Conservation (phyloP, 1,140 invertebrate species). For the Portunus trituberculatus region DNA sequence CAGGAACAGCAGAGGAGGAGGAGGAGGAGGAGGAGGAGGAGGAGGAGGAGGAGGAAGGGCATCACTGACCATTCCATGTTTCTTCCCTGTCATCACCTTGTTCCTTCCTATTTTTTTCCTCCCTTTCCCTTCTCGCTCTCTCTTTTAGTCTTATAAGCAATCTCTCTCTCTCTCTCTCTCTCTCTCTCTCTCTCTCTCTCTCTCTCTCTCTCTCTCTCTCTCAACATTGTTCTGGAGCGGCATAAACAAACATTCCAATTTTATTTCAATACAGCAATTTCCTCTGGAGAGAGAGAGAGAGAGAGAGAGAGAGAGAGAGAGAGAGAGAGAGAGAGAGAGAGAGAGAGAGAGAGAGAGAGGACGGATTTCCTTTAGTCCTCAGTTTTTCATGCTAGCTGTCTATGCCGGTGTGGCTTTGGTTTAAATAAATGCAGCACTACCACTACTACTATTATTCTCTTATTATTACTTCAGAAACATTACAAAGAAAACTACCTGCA, state of each 20-base stretch:
- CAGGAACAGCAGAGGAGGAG: background rate
- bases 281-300: background rate
- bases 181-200: slow-evolving; percentile 52
- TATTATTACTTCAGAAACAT: no score
- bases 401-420: no score
- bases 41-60: background rate
- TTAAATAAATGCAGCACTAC: no score
- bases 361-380: no score
- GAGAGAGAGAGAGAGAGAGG: background rate
- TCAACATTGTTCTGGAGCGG: background rate
- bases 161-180: slow-evolving; percentile 55
- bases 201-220: slow-evolving; percentile 51
- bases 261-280: background rate
- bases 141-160: background rate
- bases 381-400: no score
- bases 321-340: slow-evolving; percentile 16
- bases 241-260: background rate
- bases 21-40: background rate
- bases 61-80: background rate
- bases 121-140: background rate
- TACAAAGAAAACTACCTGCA: no score
- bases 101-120: background rate
- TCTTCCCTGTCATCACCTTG: background rate
- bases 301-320: slow-evolving; percentile 31
- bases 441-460: no score